Evolutionary conservation across 2,888 invertebrate genomes (phyloP).

Genomic region (Agrotis ipsilon): DNA sequence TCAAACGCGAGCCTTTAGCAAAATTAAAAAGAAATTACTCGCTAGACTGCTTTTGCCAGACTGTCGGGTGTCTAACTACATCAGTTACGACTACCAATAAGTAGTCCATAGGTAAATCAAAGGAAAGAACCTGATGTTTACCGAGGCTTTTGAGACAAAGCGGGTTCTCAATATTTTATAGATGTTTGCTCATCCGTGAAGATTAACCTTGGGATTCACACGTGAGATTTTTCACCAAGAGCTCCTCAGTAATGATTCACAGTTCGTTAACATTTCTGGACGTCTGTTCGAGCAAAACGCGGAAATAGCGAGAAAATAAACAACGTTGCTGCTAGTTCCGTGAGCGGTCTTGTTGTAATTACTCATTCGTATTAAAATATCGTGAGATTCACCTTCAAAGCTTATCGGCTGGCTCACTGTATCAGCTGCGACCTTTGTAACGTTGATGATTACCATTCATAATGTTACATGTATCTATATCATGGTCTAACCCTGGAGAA

Average conservation of each 20-base stretch:
- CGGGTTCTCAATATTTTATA: not conserved
- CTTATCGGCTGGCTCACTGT: not conserved
- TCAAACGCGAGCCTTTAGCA: too few relatives aligned
- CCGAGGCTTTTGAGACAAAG: not conserved
- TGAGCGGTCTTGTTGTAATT: conserved; percentile 16
- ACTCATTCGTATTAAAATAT: conserved; percentile 26
- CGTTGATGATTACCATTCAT: too few relatives aligned
- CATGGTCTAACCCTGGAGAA: too few relatives aligned
- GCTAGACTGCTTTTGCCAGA: too few relatives aligned
- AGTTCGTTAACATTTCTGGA: not conserved
- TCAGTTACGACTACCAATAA: too few relatives aligned
- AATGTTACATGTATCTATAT: too few relatives aligned
- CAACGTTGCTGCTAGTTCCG: conserved; percentile 25
- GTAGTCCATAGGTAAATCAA: too few relatives aligned
- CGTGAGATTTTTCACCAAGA: too few relatives aligned
- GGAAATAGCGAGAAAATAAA: conserved; percentile 37
- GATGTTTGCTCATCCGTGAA: not conserved
- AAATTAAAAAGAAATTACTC: too few relatives aligned
- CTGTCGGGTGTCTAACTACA: not conserved
- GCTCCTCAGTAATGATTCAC: conserved; percentile 13
- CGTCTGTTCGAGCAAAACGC: not conserved
- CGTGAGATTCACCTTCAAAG: conserved; percentile 35
- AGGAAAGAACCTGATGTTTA: too few relatives aligned
- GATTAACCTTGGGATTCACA: not conserved
- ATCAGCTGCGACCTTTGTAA: not conserved